Evolutionary conservation across 2,113 vertebrate species (phyloP), one percentile per base, ranked within the genome.

Genomic region (Tinamus guttatus): DNA sequence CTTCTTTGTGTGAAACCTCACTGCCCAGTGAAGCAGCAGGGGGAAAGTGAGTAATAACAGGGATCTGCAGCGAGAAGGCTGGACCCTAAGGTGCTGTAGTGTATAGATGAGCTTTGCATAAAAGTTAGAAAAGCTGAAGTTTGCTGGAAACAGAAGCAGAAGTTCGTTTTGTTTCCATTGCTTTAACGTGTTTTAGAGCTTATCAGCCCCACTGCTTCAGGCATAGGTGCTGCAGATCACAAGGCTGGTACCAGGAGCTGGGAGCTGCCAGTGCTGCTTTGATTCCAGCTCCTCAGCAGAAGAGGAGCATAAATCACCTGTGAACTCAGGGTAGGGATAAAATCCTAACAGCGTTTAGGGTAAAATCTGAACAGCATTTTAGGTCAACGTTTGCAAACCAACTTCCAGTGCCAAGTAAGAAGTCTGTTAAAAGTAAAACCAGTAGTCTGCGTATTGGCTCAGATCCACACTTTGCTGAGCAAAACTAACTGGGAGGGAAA

Each of bases 371-470:
- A 5, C 9, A 16, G 41, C 7, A 7, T 51, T 75, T 89, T 41
- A 59, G 32, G 32, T 65, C 28, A 27, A 20, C 41, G 21, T 76
- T 89, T 43, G 25, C 38, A 56, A 3, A 56, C 34, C 58, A 43
- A 41, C 34, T 71, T 4, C 10, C 49, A 38, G 3, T 28, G 17
- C 52, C 15, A 81, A 32, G 16, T 75, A 68, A 74, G 63, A 43
- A 70, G 73, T 75, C 7, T 4, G 2, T 7, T 88, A 67, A 51
- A 75, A 36, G 17, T 58, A 20, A 32, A 78, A 2, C 20, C 21
- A 36, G 11, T 36, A 40, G 12, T 63, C 25, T 85, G 25, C 5
- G 0, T 25, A 1, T 0, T 34, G 27, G 2, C 16, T 11, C 32
- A 45, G 49, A 56, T 40, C 82, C 52, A 10, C 1, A 0, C 19